Percentiles rank a stretch among this genome's conserved stretches.
Evolutionary conservation across 2,113 vertebrate genomes (phyloP).

Genomic region (Cryptoleucopteryx plumbea): DNA sequence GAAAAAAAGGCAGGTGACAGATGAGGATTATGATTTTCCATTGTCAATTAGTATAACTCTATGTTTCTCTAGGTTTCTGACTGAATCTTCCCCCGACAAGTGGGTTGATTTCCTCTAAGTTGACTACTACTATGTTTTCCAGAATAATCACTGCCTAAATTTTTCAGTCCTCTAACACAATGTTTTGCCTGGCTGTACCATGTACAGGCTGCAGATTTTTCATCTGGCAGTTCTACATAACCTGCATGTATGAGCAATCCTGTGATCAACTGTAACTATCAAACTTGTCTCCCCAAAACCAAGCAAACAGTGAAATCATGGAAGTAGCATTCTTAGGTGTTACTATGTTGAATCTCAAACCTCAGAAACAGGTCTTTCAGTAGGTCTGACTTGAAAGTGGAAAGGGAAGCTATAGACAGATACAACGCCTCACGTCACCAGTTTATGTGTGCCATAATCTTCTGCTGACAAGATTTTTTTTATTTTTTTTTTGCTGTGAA

Average conservation of each 20-base stretch:
- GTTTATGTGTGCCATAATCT: neutral
- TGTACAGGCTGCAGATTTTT: neutral
- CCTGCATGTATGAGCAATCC: neutral
- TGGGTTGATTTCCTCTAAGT: neutral
- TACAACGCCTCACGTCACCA: neutral
- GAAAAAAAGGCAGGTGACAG: neutral
- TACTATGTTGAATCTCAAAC: neutral
- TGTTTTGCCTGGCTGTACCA: neutral
- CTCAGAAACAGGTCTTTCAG: neutral
- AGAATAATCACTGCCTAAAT: neutral
- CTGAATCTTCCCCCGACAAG: neutral
- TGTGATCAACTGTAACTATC: neutral
- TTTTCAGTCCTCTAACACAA: neutral
- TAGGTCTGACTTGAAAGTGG: neutral
- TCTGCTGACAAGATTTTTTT: neutral
- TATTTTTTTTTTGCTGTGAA: neutral
- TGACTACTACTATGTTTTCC: neutral
- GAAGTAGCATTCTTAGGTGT: neutral
- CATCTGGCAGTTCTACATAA: neutral
- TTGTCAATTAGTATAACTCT: neutral
- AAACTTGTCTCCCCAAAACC: neutral
- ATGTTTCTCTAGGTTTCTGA: neutral
- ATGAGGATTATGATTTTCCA: neutral
- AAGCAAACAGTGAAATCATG: neutral
- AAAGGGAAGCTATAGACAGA: neutral